Conservation (phyloP, 2,888 invertebrate genomes). For the Trissoscelio sp. region DNA sequence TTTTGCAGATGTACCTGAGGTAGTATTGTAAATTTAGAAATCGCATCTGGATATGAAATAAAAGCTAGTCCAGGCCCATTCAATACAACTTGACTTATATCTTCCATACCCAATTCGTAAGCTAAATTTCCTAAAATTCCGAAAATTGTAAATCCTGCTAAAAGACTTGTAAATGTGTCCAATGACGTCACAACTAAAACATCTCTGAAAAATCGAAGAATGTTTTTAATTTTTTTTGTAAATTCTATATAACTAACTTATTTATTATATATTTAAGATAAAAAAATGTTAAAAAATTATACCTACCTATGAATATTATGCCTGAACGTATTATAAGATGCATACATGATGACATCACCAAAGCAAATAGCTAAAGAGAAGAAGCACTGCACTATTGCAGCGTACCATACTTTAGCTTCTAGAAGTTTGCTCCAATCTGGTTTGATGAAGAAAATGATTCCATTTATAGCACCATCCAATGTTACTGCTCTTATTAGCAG, state of each 20-base stretch:
- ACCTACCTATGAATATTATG: constrained; percentile 86
- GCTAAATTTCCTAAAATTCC: constrained; percentile 93
- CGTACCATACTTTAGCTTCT: constrained; percentile 87
- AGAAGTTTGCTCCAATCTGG: constrained; percentile 88
- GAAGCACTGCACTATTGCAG: constrained; percentile 87
- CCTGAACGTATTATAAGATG: constrained; percentile 86
- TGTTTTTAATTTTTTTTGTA: neutral
- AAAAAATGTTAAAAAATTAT: neutral
- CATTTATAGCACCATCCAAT: constrained; percentile 86
- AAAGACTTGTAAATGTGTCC: constrained; percentile 92
- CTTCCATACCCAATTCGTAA: constrained; percentile 86
- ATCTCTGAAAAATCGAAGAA: constrained; percentile 84
- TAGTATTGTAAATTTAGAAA: constrained; percentile 89
- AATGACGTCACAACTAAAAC: constrained; percentile 91
- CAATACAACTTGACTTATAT: constrained; percentile 88
- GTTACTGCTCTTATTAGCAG: constrained; percentile 87
- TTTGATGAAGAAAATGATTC: constrained; percentile 87
- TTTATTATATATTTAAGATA: no score
- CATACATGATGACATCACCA: constrained; percentile 87
- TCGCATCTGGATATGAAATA: constrained; percentile 93
- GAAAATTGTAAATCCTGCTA: constrained; percentile 93
- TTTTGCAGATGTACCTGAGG: constrained; percentile 86
- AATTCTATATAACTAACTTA: neutral
- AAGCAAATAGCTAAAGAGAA: constrained; percentile 87
- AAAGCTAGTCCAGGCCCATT: constrained; percentile 93